Conservation (phyloP, 2,113 vertebrate genomes). For the Malurus cyaneus region DNA sequence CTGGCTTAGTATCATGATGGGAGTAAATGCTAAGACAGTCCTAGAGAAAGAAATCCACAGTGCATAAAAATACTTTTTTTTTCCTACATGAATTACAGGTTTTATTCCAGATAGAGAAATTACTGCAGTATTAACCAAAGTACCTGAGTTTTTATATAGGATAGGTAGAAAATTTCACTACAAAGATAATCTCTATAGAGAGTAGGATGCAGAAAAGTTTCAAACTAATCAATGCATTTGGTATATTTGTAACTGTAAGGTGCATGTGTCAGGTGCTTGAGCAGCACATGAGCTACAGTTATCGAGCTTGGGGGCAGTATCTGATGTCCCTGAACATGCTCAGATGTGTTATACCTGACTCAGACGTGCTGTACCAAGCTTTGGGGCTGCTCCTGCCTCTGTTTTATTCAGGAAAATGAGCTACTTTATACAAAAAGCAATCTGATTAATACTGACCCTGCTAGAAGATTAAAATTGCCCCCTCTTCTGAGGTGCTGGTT, state of each 20-base stretch:
- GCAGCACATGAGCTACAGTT: not conserved
- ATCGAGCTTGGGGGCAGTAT: not conserved
- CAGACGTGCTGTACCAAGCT: not conserved
- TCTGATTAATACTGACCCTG: not conserved
- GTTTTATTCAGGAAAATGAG: not conserved
- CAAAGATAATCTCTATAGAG: not conserved
- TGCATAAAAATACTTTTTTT: not conserved
- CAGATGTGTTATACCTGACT: not conserved
- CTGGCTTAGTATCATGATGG: not conserved
- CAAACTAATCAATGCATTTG: not conserved
- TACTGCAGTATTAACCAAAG: not conserved
- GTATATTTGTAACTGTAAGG: not conserved
- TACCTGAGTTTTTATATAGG: not conserved
- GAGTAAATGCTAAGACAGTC: not conserved
- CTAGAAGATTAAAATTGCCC: not conserved
- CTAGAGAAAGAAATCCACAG: not conserved
- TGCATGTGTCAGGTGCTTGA: not conserved
- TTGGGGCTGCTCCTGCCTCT: not conserved
- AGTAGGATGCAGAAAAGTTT: not conserved
- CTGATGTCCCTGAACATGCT: not conserved
- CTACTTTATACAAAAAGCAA: not conserved
- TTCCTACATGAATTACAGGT: not conserved
- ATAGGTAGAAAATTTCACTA: not conserved
- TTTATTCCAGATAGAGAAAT: not conserved
- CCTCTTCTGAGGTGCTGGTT: not conserved